Evolutionary conservation across 2,797 vertebrate species (phyloP), one percentile per base, ranked within the genome.

Genomic region (Lepidocolaptes lacrymiger): DNA sequence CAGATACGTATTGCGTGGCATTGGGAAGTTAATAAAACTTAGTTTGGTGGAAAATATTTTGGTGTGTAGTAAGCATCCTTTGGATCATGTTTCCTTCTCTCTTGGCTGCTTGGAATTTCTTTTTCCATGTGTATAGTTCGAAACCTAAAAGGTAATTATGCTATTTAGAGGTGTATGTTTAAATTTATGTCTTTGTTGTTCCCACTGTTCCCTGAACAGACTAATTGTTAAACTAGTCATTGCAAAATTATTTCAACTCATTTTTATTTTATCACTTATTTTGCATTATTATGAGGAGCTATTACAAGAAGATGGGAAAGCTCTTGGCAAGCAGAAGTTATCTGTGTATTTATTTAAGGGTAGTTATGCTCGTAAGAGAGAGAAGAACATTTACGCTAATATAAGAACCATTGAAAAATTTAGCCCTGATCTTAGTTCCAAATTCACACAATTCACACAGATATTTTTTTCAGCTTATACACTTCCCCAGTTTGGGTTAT

Each of bases 11-110:
- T 95, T 69, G 10, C 26, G 46, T 36, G 73, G 52, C 81, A 93
- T 37, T 86, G 91, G 79, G 94, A 83, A 95, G 32, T 92, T 95
- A 95, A 96, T 66, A 94, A 88, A 97, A 93, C 85, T 96, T 92
- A 88, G 61, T 87, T 96, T 90, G 78, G 74, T 94, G 93, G 91
- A 85, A 97, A 95, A 90, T 89, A 84, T 80, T 95, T 78, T 91
- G 69, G 76, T 95, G 77, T 58, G 43, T 24, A 91, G 69, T 39
- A 91, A 94, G 76, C 69, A 91, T 58, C 88, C 56, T 89, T 80
- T 76, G 67, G 89, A 91, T 96, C 61, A 4, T n/a, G 34, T 86
- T 95, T 91, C 86, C 19, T 75, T 63, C 69, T 79, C 39, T 72
- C 76, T 51, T 49, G 48, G 43, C 90, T 91, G 22, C 28, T 44